phyloP scores from a whole-genome alignment of 2,888 invertebrate genomes.

The Chouioia cunea region DNA sequence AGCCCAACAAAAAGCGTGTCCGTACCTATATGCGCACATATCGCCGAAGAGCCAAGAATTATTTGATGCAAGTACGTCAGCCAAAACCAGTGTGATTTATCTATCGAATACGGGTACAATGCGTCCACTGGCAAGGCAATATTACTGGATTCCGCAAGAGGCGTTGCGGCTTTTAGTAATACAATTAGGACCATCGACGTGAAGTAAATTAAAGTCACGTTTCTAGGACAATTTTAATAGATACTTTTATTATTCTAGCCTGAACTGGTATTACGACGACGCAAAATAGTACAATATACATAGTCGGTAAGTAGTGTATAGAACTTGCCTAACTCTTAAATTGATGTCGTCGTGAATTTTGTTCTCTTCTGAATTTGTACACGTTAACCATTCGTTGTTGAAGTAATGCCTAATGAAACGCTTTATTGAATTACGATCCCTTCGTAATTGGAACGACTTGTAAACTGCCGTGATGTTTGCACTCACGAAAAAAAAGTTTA shows the following conservation, averaged over 20 bases:
- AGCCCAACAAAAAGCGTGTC: constrained; percentile 37
- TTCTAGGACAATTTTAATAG: constrained; percentile 6
- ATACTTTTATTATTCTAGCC: too few species aligned
- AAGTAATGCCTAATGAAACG: constrained; percentile 23
- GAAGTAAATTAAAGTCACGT: constrained; percentile 26
- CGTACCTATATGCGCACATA: constrained; percentile 18
- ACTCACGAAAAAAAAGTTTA: constrained; percentile 33
- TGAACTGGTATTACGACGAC: too few species aligned
- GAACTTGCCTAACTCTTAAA: constrained; percentile 24
- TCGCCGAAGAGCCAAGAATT: constrained; percentile 29
- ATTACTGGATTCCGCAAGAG: constrained; percentile 1
- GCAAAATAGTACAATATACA: too few species aligned
- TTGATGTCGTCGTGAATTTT: constrained; percentile 24
- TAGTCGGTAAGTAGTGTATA: background rate
- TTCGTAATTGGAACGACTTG: constrained; percentile 22
- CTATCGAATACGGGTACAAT: constrained; percentile 33
- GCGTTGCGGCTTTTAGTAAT: constrained; percentile 28
- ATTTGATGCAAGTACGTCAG: constrained; percentile 33
- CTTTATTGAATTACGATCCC: constrained; percentile 17
- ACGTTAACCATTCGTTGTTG: constrained; percentile 17
- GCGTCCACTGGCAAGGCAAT: constrained; percentile 33
- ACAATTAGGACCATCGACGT: constrained; percentile 31
- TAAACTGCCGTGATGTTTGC: constrained; percentile 35
- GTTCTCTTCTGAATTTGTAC: background rate
- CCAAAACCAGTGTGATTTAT: constrained; percentile 37